Evolutionary conservation across 1,140 invertebrate genomes (phyloP), one percentile per base, ranked within the genome.

Genomic region (Leptestheria dahalacensis): DNA sequence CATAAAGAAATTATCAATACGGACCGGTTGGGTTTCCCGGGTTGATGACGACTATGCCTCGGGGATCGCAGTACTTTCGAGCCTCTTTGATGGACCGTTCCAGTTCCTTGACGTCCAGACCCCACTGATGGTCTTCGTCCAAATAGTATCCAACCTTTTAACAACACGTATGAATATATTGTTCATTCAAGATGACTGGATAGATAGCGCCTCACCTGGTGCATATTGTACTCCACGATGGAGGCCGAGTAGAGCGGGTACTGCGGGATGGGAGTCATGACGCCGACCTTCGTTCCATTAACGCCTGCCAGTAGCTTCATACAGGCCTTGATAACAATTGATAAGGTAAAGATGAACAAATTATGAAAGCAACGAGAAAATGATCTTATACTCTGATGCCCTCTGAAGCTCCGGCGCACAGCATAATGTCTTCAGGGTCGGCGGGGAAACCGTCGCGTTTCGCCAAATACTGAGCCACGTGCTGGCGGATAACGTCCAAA

Each of bases 161-260:
- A 41, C 6, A 9, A 15, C 33, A 41, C 6, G 15, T 15, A 9
- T 41, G 6, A 41, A 59, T 49, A 47, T n/a, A n/a, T n/a, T 41
- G 33, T 41, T 41, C 15, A 41, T 41, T 41, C 15, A 9, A 41
- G 6, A 41, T 41, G 15, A 41, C 15, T 41, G 6, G 53, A 46
- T 33, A n/a, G n/a, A n/a, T n/a, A n/a, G n/a, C n/a, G n/a, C n/a
- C 41, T 64, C 66, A 76, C 76, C 65, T 88, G 85, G n/a, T 74
- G 63, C 67, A 97, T 81, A 59, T 86, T 83, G 70, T 88, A 93
- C 73, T 97, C 92, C n/a, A 88, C 85, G 23, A 97, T 75, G 0
- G 91, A 87, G 1, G 96, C 95, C 1, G 93, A 94, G 73, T 99
- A 99, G 0, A 99, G 74, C 15, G 96, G 96, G 76, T 99, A 99